Percentiles rank a stretch among this genome's conserved stretches.
Evolutionary conservation across 2,113 vertebrate species (phyloP).

Genomic region (Ibidorhyncha struthersii): DNA sequence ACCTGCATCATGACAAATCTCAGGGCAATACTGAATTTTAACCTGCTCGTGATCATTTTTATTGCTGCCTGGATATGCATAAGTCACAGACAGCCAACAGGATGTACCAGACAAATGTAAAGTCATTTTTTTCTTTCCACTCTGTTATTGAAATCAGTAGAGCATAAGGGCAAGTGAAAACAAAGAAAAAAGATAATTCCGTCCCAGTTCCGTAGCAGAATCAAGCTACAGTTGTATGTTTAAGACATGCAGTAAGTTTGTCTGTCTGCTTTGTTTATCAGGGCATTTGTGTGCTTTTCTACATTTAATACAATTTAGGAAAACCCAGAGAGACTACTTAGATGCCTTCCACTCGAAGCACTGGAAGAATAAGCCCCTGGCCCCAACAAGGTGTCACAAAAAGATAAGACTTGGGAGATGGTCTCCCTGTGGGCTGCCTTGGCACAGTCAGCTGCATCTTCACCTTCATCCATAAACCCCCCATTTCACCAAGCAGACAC

Average conservation of each 20-base stretch:
- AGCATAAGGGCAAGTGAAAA: neutral
- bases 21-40: neutral
- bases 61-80: neutral
- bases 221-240: neutral
- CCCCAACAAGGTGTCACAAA: neutral
- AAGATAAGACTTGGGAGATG: neutral
- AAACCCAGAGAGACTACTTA: neutral
- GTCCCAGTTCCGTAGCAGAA: neutral
- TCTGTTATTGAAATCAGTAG: neutral
- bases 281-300: neutral
- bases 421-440: neutral
- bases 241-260: neutral
- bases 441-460: neutral
- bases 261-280: neutral
- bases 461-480: neutral
- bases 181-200: neutral
- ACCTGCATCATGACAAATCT: neutral
- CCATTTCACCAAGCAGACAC: neutral
- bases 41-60: neutral
- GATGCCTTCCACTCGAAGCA: neutral
- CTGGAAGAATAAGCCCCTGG: neutral
- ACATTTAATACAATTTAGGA: neutral
- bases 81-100: neutral
- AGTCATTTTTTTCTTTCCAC: neutral
- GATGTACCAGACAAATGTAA: neutral